Evolutionary conservation across 2,888 invertebrate species (phyloP), one percentile per base, ranked within the genome.

Genomic region (Amblyjoppa proteus): DNA sequence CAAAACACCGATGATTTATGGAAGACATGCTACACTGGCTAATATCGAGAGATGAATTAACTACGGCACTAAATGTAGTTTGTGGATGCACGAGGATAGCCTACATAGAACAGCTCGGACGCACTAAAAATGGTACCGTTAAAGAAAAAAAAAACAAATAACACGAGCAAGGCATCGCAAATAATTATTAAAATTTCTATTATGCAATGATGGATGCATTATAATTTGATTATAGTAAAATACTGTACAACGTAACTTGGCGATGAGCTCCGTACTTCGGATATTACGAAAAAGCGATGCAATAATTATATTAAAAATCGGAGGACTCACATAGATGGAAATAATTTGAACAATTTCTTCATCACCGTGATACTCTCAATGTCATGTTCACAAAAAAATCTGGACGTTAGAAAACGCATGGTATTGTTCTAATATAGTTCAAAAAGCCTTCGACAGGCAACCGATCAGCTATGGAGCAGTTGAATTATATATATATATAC

Each of bases 401-500:
- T 31, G 34, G 16, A 64, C 66, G 20, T 20, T 58, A 41, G 75
- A 75, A 58, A 81, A 45, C 61, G 13, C 25, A 61, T 31, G 13
- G 61, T n/a, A 53, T 53, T 16, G n/a, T 64, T 64, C 31, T 64
- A n/a, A 64, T 7, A 31, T 28, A 31, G 16, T 34, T 34, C 31
- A 31, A 16, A 31, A 64, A 31, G 25, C 16, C 38, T 66, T 25
- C 34, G 25, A 56, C 34, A 77, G 77, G 41, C 41, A 4, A 38
- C 16, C 45, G 73, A 56, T 73, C 49, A 73, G 64, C 31, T 66
- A 82, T 80, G 66, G 51, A 51, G 41, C 66, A 76, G 68, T 80
- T 71, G 41, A 53, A 49, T 81, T 71, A 31, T 68, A 68, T 74
- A 45, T 82, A 73, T 84, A 82, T 86, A 66, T 85, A 88, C 81